phyloP scores from a whole-genome alignment of 2,797 vertebrate genomes.

The Enteromius fasciolatus region DNA sequence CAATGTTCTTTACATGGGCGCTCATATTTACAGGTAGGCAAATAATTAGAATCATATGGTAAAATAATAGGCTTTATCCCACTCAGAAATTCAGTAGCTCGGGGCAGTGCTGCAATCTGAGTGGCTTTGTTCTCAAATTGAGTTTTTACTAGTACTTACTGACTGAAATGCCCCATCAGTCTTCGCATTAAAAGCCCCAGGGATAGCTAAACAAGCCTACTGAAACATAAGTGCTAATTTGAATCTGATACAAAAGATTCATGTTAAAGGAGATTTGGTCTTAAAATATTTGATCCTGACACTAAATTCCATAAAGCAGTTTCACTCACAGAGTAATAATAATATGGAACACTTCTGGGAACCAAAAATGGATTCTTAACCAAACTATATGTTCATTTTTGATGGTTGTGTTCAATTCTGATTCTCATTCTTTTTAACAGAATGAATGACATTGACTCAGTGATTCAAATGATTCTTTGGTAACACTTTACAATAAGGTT shows the following conservation, averaged over 20 bases:
- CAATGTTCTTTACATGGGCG: slow-evolving; percentile 77
- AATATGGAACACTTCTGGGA: not conserved
- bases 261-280: slow-evolving; percentile 60
- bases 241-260: slow-evolving; percentile 55
- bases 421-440: not conserved
- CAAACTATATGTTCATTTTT: not conserved
- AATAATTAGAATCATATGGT: slow-evolving; percentile 84
- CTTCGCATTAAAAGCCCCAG: slow-evolving; percentile 66
- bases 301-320: not conserved
- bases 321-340: not conserved
- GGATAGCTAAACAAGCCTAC: slow-evolving; percentile 59
- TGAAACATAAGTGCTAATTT: slow-evolving; percentile 33
- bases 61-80: slow-evolving; percentile 75
- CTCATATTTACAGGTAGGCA: slow-evolving; percentile 75
- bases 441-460: not conserved
- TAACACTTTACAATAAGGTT: too few relatives aligned
- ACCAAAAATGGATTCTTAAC: not conserved
- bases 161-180: slow-evolving; percentile 59
- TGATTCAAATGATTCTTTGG: not conserved
- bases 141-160: slow-evolving; percentile 59
- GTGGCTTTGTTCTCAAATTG: slow-evolving; percentile 57
- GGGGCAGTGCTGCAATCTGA: slow-evolving; percentile 78
- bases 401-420: not conserved
- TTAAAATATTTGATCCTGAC: slow-evolving; percentile 18
- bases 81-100: slow-evolving; percentile 78